Evolutionary conservation across 2,113 vertebrate genomes (phyloP).

Genomic region (Lepus timidus): DNA sequence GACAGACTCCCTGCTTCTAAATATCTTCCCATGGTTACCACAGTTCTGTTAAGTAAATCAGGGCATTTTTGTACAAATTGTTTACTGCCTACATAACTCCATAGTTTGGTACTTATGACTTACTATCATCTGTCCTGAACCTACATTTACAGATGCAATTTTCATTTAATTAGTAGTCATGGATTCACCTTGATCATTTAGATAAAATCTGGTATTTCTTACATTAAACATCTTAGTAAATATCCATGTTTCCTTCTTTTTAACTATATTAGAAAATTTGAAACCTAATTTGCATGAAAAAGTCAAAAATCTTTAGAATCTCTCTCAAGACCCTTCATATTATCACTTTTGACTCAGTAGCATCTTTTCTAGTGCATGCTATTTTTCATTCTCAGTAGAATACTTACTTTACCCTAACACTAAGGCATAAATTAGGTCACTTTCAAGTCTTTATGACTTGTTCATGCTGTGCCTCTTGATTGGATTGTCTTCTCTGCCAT

Average conservation of each 20-base stretch:
- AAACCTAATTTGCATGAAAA: neutral
- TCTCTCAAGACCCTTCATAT: neutral
- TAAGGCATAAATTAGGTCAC: neutral
- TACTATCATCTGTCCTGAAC: neutral
- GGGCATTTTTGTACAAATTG: neutral
- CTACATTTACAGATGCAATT: neutral
- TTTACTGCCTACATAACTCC: neutral
- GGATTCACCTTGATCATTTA: neutral
- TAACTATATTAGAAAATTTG: neutral
- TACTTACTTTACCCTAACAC: neutral
- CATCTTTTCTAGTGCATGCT: neutral
- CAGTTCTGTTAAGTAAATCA: neutral
- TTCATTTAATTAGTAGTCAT: neutral
- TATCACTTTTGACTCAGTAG: neutral
- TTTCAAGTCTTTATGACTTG: slow-evolving; percentile 11
- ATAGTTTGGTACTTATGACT: neutral
- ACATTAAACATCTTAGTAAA: neutral
- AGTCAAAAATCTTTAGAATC: neutral
- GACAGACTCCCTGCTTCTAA: neutral
- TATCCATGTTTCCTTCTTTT: neutral
- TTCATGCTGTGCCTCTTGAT: neutral
- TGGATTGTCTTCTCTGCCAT: neutral
- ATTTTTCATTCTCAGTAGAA: neutral
- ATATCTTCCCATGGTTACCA: neutral
- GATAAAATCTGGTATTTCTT: neutral